Base-by-base conservation (phyloP, 2,113 vertebrate genomes). In the Paradoxurus hermaphroditus region DNA sequence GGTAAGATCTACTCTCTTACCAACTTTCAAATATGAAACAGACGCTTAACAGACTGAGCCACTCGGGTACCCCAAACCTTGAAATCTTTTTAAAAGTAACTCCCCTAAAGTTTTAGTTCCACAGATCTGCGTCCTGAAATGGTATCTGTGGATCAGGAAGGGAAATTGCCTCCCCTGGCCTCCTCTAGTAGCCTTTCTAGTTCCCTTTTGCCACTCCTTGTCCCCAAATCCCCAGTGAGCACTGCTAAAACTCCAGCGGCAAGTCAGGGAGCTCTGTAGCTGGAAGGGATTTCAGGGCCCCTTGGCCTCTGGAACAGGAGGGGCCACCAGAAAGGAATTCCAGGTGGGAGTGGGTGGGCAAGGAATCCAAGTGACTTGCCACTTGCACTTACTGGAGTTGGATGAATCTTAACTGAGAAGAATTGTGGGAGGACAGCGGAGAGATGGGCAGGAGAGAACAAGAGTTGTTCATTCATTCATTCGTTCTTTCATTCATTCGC, bases 391-490 rank as follows among this genome's bases (percentile, higher is more conserved):
- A 97, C 98, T 94, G 87, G 97, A 98, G 94, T 98, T 29, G 9
- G 51, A 18, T 75, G 13, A 98, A 95, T 97, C 97, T 97, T 98
- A 98, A 97, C 98, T 98, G 98, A 98, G 95, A 97, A 98, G 72
- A 98, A 98, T 97, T 98, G 96, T 91, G 96, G 98, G 98, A 98
- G 29, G 39, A 97, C 96, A 98, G 83, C 99, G 97, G 97, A 98
- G 97, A 92, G 31, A 67, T 73, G 59, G 3, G 9, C 93, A 98
- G 93, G 63, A 65, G 84, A 96, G 92, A 98, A 92, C 77, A 91
- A 97, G 97, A 98, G 82, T 12, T 59, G 56, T 59, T 59, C 62
- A 36, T 44, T 84, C 49, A 97, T 93, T 70, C 63, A 36, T n/a
- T 96, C 41, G 13, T 67, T 63, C 51, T 29, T 39, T 59, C 39